Base-by-base conservation (phyloP, 64 coral and sea anemone genomes). In the Porites australiensis region DNA sequence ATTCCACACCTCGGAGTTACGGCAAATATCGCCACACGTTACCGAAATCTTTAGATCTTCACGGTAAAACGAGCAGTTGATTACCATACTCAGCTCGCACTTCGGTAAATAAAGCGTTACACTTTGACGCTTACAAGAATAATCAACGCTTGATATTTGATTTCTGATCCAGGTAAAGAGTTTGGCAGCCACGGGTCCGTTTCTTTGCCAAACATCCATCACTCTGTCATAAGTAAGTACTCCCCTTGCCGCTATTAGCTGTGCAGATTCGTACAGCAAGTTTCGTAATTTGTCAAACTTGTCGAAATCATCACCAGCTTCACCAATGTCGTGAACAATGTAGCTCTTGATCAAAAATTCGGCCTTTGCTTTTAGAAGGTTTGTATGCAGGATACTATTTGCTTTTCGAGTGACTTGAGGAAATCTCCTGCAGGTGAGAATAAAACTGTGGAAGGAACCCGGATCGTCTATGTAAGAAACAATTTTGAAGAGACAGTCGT, bases 161-260 rank as follows among this genome's bases (percentile, higher is more conserved):
- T n/a, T 87, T 82, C 55, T 87, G 1, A 88, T 64, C 89, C 94
- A 95, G 9, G 89, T 87, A 19, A 88, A 95, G 6, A 95, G 47
- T 88, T 91, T 91, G 11, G 89, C 75, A 48, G 77, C 94, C 12
- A 95, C 83, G 20, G 94, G 89, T 9, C 94, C 94, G 76, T 77
- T 88, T 44, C 59, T 79, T 68, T 87, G 18, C 89, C 94, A 95
- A 15, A 82, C 83, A 79, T 88, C 61, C 0, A 95, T n/a, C 19
- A 92, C 70, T 74, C 92, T 88, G 7, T 79, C 77, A 73, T 82
- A 86, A 7, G 83, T 74, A 20, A 95, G 19, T 13, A 79, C 14
- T 23, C n/a, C 43, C 19, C 87, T 83, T 18, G 53, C 13, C 54
- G 63, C 57, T 48, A 77, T 53, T 67, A 70, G 54, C 4, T 53